Evolutionary conservation across 2,888 invertebrate species (phyloP), one percentile per base, ranked within the genome.

Genomic region (Ophion slaviceki): DNA sequence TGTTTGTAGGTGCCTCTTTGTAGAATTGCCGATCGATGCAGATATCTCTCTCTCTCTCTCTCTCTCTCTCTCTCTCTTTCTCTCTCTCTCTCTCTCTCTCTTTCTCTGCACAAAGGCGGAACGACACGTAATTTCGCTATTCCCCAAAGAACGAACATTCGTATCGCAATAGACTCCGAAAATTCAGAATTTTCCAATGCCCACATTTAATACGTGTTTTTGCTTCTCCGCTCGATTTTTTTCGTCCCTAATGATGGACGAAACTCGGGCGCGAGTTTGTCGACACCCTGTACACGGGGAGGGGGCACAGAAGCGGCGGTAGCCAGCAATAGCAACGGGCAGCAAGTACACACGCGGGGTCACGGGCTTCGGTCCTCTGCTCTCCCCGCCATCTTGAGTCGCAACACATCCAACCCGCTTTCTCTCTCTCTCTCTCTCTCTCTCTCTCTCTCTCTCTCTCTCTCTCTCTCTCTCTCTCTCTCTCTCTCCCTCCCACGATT

Each of bases 311-410:
- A 57, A 20, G 57, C n/a, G 57, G 77, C 70, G 36, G 71, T 66
- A 80, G 80, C 71, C 67, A 85, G 79, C 82, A 77, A 77, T 80
- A 74, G 85, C 85, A 85, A 66, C 45, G 64, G 67, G 80, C 77
- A 74, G 72, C 32, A 67, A 80, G 75, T 70, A 74, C 59, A 64
- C 74, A 62, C 71, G 84, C 84, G 86, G 86, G 86, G 86, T 86
- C 86, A 86, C 84, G 86, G 86, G 81, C 84, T 86, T 81, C 86
- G 80, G 78, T 79, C 81, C 84, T 77, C 81, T 62, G 79, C 84
- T 80, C 68, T 79, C 86, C 83, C 84, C 86, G 79, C 86, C 86
- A 84, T 86, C 86, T 86, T 86, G 81, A 82, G 71, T 84, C 75
- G 67, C 47, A 77, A 36, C 62, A 75, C 78, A 62, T 8, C 75